A percentile compares a stretch with the other conserved stretches of the same genome.
These are phyloP conservation scores for Albula goreensis DNA, from an alignment of 2,113 vertebrate species.

Conservation along the genomic window DNA sequence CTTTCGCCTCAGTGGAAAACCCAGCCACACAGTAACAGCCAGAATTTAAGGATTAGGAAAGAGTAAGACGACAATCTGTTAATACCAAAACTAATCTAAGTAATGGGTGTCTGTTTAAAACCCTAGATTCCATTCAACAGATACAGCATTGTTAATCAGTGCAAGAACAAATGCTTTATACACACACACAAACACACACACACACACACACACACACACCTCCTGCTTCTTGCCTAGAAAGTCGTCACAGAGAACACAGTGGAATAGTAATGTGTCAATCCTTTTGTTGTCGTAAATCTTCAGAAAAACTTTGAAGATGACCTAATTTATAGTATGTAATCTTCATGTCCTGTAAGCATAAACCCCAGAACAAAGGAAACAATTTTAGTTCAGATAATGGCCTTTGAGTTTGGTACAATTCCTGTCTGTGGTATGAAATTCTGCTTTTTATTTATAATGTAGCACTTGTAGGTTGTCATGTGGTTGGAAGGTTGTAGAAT, in stretches of 20 bases:
- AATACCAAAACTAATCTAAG: constrained; percentile 7
- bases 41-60: background rate
- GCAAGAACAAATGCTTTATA: background rate
- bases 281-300: background rate
- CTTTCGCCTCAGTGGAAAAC: background rate
- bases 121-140: background rate
- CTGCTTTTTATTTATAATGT: background rate
- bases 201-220: background rate
- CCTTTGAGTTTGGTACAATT: background rate
- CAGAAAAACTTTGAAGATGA: background rate
- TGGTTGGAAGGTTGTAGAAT: background rate
- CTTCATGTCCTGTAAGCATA: background rate
- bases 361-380: background rate
- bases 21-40: background rate
- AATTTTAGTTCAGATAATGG: background rate
- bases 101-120: background rate
- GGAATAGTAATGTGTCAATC: too few species aligned
- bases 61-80: background rate
- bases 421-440: background rate
- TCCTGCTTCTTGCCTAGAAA: background rate
- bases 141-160: background rate
- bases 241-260: background rate
- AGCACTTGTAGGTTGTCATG: background rate
- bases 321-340: background rate
- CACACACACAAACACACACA: background rate